These are phyloP conservation scores for Ciona savignyi DNA, from an alignment of 23 tunicate species.

Conservation along the genomic window DNA sequence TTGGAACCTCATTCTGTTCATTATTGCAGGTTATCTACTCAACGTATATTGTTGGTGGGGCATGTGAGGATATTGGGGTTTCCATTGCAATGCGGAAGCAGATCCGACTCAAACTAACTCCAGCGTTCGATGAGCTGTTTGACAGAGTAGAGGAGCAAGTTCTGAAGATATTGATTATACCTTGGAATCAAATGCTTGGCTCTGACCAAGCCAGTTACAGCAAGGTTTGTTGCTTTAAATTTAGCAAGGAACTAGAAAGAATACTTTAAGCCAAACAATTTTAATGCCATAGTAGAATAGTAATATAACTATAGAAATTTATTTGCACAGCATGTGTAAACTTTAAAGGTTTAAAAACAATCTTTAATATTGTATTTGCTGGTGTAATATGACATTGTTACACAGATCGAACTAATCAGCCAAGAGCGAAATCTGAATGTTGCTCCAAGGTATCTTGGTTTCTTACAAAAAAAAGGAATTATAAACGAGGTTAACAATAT, in stretches of 20 bases:
- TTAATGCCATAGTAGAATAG: neutral
- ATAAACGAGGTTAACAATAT: constrained; percentile 54
- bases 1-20: too few species aligned
- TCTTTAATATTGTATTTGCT: neutral
- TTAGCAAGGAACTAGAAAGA: neutral
- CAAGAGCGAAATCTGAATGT: constrained; percentile 70
- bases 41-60: constrained; percentile 66
- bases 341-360: too few species aligned
- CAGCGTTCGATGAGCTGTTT: constrained; percentile 80
- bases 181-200: constrained; percentile 85
- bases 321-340: neutral
- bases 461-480: constrained; percentile 42
- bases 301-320: neutral
- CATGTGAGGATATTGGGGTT: constrained; percentile 62
- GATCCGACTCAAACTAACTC: constrained; percentile 29
- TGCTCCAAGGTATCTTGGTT: constrained; percentile 46
- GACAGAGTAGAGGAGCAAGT: constrained; percentile 76
- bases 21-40: constrained; percentile 47
- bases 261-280: neutral
- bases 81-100: constrained; percentile 17
- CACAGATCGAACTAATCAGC: constrained; percentile 59
- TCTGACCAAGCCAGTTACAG: constrained; percentile 53
- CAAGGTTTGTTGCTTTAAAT: constrained; percentile 18
- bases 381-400: neutral
- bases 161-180: constrained; percentile 40